These are phyloP conservation scores for Idaea straminata DNA, from an alignment of 2,888 invertebrate genomes.

Conservation along the genomic window DNA sequence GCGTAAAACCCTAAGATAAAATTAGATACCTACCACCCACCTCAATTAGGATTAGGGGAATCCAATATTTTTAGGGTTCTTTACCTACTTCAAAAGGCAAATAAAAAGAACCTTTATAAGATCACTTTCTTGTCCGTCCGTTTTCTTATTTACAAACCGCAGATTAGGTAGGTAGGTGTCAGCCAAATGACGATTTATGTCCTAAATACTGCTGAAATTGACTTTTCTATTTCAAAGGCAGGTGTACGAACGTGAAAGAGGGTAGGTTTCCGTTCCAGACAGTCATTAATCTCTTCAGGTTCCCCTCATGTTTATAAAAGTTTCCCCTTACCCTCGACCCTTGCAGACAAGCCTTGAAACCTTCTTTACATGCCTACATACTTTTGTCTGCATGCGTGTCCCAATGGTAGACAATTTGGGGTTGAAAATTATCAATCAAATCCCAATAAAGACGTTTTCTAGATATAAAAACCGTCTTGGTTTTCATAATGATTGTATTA, in stretches of 20 bases:
- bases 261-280: conserved; percentile 36
- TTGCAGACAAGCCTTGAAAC: conserved; percentile 26
- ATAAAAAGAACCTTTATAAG: too few species aligned
- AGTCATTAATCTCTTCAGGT: conserved; percentile 41
- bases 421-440: too few species aligned
- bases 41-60: too few species aligned
- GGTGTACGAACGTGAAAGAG: conserved; percentile 17
- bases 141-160: too few species aligned
- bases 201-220: background rate
- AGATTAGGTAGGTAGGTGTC: too few species aligned
- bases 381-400: background rate
- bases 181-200: too few species aligned
- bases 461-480: background rate
- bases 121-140: too few species aligned
- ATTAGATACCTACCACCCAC: too few species aligned
- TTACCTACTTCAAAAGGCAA: too few species aligned
- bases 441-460: background rate
- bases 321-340: conserved; percentile 35
- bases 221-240: background rate
- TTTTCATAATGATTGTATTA: background rate
- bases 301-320: conserved; percentile 34
- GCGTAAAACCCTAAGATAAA: too few species aligned
- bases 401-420: background rate
- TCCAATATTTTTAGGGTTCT: too few species aligned
- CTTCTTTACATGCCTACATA: background rate